A percentile compares a stretch with the other conserved stretches of the same genome.
These are phyloP conservation scores for Bhutanitis thaidina DNA, from an alignment of 2,888 invertebrate genomes.

Conservation along the genomic window DNA sequence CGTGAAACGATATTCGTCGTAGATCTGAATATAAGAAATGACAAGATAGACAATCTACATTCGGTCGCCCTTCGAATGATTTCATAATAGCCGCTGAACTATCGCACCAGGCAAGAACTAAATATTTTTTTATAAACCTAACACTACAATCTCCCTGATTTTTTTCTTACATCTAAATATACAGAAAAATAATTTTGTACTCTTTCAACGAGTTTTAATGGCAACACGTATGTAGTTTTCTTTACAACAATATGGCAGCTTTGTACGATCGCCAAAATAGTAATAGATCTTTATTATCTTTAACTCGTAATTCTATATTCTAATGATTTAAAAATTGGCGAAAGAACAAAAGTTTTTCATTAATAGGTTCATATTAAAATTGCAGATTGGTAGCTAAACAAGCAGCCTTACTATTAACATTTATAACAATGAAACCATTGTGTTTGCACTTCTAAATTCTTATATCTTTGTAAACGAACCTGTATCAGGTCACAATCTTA, in stretches of 20 bases:
- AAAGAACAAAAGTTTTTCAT: constrained; percentile 16
- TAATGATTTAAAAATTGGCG: constrained; percentile 18
- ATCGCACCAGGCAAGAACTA: constrained; percentile 71
- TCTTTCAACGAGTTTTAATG: constrained; percentile 72
- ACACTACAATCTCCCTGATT: constrained; percentile 75
- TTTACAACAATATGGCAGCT: constrained; percentile 63
- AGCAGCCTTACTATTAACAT: constrained; percentile 14
- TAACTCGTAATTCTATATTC: constrained; percentile 30
- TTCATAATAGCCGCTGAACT: constrained; percentile 43
- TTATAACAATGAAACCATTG: constrained; percentile 9
- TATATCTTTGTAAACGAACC: constrained; percentile 24
- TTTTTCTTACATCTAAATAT: constrained; percentile 75
- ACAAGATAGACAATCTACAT: constrained; percentile 23
- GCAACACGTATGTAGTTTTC: constrained; percentile 52
- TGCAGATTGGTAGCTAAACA: constrained; percentile 18
- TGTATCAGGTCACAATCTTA: constrained; percentile 29
- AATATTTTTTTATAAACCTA: constrained; percentile 56
- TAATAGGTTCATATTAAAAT: constrained; percentile 11
- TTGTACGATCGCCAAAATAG: constrained; percentile 48
- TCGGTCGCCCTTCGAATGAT: constrained; percentile 34
- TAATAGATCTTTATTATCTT: constrained; percentile 23
- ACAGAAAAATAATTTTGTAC: constrained; percentile 80
- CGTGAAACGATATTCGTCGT: constrained; percentile 20
- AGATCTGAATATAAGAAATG: constrained; percentile 25
- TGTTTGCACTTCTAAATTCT: neutral